Conservation (phyloP, 2,888 invertebrate genomes). For the Ommatoiulus sabulosus region DNA sequence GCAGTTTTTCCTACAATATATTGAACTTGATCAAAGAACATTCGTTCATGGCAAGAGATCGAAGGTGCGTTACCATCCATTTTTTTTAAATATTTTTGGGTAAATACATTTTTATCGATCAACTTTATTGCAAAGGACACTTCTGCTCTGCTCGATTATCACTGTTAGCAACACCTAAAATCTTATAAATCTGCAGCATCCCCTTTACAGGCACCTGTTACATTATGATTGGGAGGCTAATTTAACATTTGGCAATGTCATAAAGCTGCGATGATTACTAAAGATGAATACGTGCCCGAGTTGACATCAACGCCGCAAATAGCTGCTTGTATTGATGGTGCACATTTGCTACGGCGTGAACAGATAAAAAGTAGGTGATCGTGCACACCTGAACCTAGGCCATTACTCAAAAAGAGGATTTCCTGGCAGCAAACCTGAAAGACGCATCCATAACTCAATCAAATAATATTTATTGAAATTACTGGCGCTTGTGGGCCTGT, state of each 20-base stretch:
- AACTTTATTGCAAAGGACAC: too few species aligned
- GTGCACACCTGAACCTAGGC: conserved; percentile 38
- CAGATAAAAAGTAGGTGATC: background rate
- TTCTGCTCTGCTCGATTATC: too few species aligned
- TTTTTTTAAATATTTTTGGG: too few species aligned
- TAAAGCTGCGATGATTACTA: background rate
- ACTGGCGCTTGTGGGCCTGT: background rate
- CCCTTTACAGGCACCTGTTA: background rate
- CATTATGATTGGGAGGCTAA: background rate
- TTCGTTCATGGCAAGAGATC: background rate
- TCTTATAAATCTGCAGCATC: background rate
- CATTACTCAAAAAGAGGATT: conserved; percentile 1
- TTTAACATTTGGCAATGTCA: background rate
- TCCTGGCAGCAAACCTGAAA: background rate
- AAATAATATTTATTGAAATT: background rate
- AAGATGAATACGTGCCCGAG: background rate
- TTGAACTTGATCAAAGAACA: background rate
- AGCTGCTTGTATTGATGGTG: background rate
- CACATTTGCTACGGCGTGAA: background rate
- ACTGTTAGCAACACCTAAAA: background rate
- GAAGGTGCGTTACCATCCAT: background rate
- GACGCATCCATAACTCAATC: background rate
- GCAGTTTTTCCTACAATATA: too few species aligned
- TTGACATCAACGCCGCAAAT: background rate
- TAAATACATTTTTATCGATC: too few species aligned